Evolutionary conservation across 1,140 invertebrate genomes (phyloP).

Genomic region (Saccostrea echinata): DNA sequence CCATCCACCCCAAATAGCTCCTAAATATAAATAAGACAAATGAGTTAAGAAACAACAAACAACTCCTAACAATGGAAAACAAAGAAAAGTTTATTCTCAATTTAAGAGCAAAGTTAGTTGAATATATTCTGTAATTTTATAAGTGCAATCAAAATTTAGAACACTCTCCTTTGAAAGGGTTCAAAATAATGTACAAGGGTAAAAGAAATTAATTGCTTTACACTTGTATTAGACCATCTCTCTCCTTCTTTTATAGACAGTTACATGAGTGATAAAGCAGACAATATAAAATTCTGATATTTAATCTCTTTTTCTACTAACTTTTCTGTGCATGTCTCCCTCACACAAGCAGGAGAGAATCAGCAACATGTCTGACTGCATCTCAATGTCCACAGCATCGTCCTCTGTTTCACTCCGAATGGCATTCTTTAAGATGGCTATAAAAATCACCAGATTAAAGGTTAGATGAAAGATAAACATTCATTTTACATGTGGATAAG

Average conservation of each 20-base stretch:
- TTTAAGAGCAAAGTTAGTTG: too few species aligned
- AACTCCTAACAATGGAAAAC: background rate
- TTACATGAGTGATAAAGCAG: too few species aligned
- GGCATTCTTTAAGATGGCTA: conserved; percentile 58
- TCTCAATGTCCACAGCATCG: conserved; percentile 79
- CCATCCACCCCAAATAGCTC: conserved; percentile 78
- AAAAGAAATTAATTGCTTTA: too few species aligned
- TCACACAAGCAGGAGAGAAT: conserved; percentile 79
- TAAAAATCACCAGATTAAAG: too few species aligned
- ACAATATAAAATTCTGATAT: too few species aligned
- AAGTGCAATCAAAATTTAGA: too few species aligned
- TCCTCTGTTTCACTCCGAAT: conserved; percentile 69
- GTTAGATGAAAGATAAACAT: background rate
- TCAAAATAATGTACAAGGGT: too few species aligned
- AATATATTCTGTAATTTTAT: too few species aligned
- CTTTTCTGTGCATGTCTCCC: conserved; percentile 79
- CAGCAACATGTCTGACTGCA: conserved; percentile 79
- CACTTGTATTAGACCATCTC: background rate
- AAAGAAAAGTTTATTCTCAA: too few species aligned
- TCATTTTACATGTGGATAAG: background rate
- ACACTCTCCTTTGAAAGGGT: too few species aligned
- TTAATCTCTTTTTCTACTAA: conserved; percentile 49
- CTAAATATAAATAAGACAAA: conserved; percentile 63
- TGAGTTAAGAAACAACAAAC: background rate
- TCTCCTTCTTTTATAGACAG: background rate